Percentiles rank a stretch among this genome's conserved stretches.
These are phyloP conservation scores for Eolophus roseicapilla DNA, from an alignment of 2,113 vertebrate genomes.

Conservation along the genomic window DNA sequence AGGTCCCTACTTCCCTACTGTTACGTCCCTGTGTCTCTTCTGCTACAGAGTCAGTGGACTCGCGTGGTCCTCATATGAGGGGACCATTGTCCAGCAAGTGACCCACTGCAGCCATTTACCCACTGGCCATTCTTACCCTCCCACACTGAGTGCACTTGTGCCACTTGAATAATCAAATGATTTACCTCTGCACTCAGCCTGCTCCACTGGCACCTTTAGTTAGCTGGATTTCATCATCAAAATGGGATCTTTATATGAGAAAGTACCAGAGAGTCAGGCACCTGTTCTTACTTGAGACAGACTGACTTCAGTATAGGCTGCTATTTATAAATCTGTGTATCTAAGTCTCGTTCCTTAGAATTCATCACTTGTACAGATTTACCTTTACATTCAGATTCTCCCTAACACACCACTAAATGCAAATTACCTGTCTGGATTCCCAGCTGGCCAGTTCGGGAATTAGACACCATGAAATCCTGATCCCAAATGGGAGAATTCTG, in stretches of 20 bases:
- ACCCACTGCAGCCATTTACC: not conserved
- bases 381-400: not conserved
- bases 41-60: not conserved
- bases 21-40: too few species aligned
- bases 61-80: rapidly evolving
- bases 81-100: not conserved
- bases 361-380: not conserved
- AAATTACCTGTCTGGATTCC: constrained; percentile 85
- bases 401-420: not conserved
- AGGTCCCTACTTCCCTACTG: not conserved
- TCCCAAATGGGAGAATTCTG: constrained; percentile 97
- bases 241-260: not conserved
- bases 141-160: not conserved
- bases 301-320: not conserved
- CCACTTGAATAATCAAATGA: not conserved
- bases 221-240: not conserved
- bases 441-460: constrained; percentile 82
- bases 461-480: constrained; percentile 87
- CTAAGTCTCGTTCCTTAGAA: not conserved
- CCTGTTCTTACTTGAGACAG: not conserved
- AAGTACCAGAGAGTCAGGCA: not conserved
- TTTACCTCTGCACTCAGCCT: not conserved
- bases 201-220: not conserved
- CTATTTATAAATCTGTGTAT: not conserved
- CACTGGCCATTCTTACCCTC: not conserved